Base-by-base conservation (phyloP, 2,797 vertebrate genomes). In the Scleropages formosus region DNA sequence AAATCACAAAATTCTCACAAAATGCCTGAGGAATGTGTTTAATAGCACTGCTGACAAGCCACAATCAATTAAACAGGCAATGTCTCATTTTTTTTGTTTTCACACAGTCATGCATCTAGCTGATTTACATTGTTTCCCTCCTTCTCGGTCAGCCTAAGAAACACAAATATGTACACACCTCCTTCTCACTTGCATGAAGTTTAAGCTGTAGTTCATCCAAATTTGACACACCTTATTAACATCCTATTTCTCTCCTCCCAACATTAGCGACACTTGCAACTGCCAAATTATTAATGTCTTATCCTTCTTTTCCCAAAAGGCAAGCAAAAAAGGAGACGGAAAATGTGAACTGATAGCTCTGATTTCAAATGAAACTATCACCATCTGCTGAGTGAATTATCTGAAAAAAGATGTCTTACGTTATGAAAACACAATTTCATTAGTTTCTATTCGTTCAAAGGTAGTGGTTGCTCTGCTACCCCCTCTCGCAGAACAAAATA, bases 391-490 rank as follows among this genome's bases (percentile, higher is more conserved):
- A 46, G 44, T 20, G 39, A 47, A 47, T 12, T 67, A 67, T 49
- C 20, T 27, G 18, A 67, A 44, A 47, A 12, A 44, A 47, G 20
- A 12, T 20, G 18, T 16, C 44, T 18, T 20, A 18, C 56, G 53
- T 11, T 6, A 39, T 39, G 6, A 39, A 39, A 31, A 31, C n/a
- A n/a, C n/a, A n/a, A n/a, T n/a, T 66, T 66, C 24, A 26, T 64
- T 64, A 24, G 11, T 18, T 31, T 31, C 62, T n/a, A 87, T 76
- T 78, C 75, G 84, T 74, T 74, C 79, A 81, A 85, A 85, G 89
- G 89, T 87, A 88, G n/a, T n/a, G n/a, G n/a, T n/a, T n/a, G n/a
- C n/a, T n/a, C n/a, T n/a, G n/a, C n/a, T n/a, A n/a, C n/a, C n/a
- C n/a, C n/a, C n/a, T n/a, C n/a, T n/a, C n/a, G n/a, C n/a, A n/a